Base-by-base conservation (phyloP, 2,888 invertebrate genomes). In the Drosophila affinis region DNA sequence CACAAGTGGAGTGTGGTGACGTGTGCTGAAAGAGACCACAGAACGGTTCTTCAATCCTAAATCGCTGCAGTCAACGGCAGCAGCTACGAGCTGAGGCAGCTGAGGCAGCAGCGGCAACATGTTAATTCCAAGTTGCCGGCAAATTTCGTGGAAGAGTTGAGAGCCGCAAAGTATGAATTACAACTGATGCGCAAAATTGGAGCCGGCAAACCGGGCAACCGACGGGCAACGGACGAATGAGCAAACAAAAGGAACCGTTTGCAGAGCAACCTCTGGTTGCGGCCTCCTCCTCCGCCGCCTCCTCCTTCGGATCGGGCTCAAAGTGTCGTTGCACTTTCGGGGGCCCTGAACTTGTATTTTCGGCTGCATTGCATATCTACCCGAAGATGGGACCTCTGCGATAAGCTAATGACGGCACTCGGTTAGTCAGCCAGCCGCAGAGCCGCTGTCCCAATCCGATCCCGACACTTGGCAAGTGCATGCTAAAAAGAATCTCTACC, bases 131-230 rank as follows among this genome's bases (percentile, higher is more conserved):
- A 78, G 68, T 81, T 65, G 82, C 71, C 77, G 75, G 75, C 79
- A 72, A 79, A 81, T 83, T 86, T 86, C 88, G 88, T 86, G 85
- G 85, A 86, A 86, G 84, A 81, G 78, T 79, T 73, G 73, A 75
- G 63, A 76, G 65, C 83, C 83, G 62, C 77, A 78, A 84, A 81
- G 88, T 80, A 87, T 86, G 86, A 88, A 87, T 87, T 87, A 87
- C 86, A 87, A 87, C 87, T 87, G 86, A 87, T 88, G 86, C 86
- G 86, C 69, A 85, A 88, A 88, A 88, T 88, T 88, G 85, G 79
- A 77, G 82, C 81, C 79, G 77, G 65, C 79, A 62, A 84, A 69
- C 10, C 32, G 1, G 32, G 32, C 34, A 39, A 14, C 14, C 70
- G 21, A 21, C 21, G 75, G 69, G 69, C 72, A 83, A 81, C 69